Base-by-base conservation (phyloP, 2,888 invertebrate genomes). In the Tridacna gigas region DNA sequence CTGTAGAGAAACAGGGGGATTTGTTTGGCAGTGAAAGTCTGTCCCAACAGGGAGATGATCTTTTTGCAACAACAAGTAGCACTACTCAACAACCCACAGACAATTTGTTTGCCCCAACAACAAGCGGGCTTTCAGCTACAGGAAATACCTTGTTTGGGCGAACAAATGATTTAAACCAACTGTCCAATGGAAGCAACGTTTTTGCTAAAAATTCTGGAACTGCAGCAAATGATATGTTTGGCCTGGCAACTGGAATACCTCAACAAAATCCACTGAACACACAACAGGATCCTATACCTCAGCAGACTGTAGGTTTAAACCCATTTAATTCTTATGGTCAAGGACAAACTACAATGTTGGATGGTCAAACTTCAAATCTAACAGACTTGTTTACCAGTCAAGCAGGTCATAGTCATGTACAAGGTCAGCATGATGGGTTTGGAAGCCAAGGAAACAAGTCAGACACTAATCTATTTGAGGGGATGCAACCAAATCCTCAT, bases 381-480 rank as follows among this genome's bases (percentile, higher is more conserved):
- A 22, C 47, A 47, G 37, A 47, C 22, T 47, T 47, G 51, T 71
- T 51, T 26, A n/a, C 45, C 11, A 48, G 51, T 71, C 71, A 71
- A 37, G 22, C 25, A 22, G 26, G 0, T 67, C 67, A 45, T 51
- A 51, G 12, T 47, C 26, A 48, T 13, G 56, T 22, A 28, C 61
- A 61, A 61, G 74, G 60, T 37, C 74, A 60, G 37, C 18, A 12
- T 56, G 37, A 56, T 61, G 26, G 0, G 0, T 60, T 61, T 74
- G 74, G 61, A 60, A 47, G 25, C 45, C 61, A 28, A 61, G 74
- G 37, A 61, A 61, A 26, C 22, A 60, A 0, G 13, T 37, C 56
- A 9, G 71, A 51, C 25, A 26, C 51, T 18, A 71, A 51, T 25
- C 71, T 51, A 3, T 51, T 51, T 71, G 71, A 51, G 11, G 71